Percentiles rank a stretch among this genome's conserved stretches.
Evolutionary conservation across 2,888 invertebrate genomes (phyloP).

Genomic region (Ecliptopera silaceata): DNA sequence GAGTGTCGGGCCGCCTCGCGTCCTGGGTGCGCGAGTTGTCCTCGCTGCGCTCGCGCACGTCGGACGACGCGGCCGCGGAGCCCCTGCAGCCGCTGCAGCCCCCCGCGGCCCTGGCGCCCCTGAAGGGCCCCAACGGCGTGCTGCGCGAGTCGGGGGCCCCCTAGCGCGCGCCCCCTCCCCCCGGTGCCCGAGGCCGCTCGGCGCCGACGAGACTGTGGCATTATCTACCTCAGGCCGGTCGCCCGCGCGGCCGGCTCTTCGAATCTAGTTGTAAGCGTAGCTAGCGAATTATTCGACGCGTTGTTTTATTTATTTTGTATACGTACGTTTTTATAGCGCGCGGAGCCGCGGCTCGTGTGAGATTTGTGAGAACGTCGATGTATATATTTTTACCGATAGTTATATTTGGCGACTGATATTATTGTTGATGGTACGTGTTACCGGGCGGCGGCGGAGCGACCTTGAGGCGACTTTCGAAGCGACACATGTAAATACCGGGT

Average conservation of each 20-base stretch:
- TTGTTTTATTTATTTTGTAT: slow-evolving; percentile 57
- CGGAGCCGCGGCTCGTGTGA: slow-evolving; percentile 26
- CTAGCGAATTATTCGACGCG: slow-evolving; percentile 63
- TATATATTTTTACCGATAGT: slow-evolving; percentile 39
- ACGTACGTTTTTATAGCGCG: slow-evolving; percentile 37
- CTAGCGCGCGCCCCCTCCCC: slow-evolving; percentile 20
- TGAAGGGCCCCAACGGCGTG: slow-evolving; percentile 57
- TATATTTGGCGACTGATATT: slow-evolving; percentile 37
- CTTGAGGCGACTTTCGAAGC: slow-evolving; percentile 21
- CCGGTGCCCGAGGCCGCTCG: neutral
- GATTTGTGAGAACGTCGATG: slow-evolving; percentile 32
- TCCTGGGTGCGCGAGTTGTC: slow-evolving; percentile 80
- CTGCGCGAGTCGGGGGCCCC: slow-evolving; percentile 45
- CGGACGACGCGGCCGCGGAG: slow-evolving; percentile 68
- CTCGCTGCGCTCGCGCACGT: slow-evolving; percentile 66
- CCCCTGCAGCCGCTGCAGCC: slow-evolving; percentile 49
- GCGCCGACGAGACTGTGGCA: slow-evolving; percentile 16
- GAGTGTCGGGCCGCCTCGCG: slow-evolving; percentile 76
- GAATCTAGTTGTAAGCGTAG: slow-evolving; percentile 76
- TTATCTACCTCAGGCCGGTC: slow-evolving; percentile 66
- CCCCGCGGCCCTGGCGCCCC: slow-evolving; percentile 22
- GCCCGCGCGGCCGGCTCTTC: slow-evolving; percentile 63
- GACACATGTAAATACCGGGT: slow-evolving; percentile 36
- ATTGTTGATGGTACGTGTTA: slow-evolving; percentile 25
- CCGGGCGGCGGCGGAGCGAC: slow-evolving; percentile 16